A percentile compares a stretch with the other conserved stretches of the same genome.
These are phyloP conservation scores for Coenobita brevimanus DNA, from an alignment of 1,140 invertebrate genomes.

Conservation along the genomic window DNA sequence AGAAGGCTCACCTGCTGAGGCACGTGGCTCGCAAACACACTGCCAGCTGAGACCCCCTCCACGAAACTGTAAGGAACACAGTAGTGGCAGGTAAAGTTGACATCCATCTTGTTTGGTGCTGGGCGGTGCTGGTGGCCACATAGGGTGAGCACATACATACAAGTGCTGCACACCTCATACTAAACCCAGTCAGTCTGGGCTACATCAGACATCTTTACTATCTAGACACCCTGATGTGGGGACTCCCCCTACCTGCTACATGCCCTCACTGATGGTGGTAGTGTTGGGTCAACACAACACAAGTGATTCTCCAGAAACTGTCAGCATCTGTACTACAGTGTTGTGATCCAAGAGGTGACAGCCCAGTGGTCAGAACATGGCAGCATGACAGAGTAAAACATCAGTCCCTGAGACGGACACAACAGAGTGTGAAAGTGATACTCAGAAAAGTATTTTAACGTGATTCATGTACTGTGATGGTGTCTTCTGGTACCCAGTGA, in stretches of 20 bases:
- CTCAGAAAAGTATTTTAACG: no score
- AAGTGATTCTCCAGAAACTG: neutral
- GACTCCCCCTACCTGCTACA: neutral
- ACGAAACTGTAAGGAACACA: conserved; percentile 28
- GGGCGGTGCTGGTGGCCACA: conserved; percentile 26
- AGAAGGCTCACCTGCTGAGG: conserved; percentile 69
- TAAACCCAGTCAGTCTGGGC: neutral
- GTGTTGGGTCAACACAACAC: conserved; percentile 28
- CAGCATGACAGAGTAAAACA: no score
- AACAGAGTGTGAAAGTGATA: no score
- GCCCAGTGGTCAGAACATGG: neutral
- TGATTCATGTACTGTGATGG: neutral
- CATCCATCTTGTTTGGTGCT: conserved; percentile 51
- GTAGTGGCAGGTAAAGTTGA: conserved; percentile 46
- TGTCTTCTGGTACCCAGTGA: neutral
- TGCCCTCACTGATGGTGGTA: conserved; percentile 18
- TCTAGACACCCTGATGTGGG: neutral
- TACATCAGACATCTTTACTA: conserved; percentile 2
- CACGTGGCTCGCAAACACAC: conserved; percentile 69
- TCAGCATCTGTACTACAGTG: no score
- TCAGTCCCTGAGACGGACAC: no score
- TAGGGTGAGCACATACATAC: conserved; percentile 17
- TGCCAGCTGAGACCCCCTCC: conserved; percentile 38
- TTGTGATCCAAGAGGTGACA: neutral
- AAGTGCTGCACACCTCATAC: conserved; percentile 1